Percentiles rank a stretch among this genome's conserved stretches.
These are phyloP conservation scores for Ectemnius lituratus DNA, from an alignment of 2,888 invertebrate species.

Conservation along the genomic window DNA sequence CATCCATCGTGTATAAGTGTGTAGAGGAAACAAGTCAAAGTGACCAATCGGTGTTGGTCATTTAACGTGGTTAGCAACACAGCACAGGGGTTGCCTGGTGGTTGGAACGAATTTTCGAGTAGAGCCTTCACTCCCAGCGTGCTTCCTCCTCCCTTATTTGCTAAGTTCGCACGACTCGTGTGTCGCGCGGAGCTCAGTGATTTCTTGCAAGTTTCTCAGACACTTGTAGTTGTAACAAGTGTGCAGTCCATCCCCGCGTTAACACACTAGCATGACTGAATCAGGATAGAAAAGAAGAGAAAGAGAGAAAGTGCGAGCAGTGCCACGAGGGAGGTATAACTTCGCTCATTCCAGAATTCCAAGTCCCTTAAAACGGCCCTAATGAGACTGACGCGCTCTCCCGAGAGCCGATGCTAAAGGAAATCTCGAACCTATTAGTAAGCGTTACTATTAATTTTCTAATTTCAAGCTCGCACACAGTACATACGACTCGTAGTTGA, in stretches of 20 bases:
- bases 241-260: no score
- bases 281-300: constrained; percentile 2
- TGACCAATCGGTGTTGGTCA: neutral
- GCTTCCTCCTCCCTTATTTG: constrained; percentile 25
- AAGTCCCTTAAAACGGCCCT: constrained; percentile 39
- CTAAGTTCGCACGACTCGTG: constrained; percentile 13
- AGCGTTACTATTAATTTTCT: constrained; percentile 17
- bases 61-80: neutral
- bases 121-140: constrained; percentile 6
- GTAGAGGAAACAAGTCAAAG: constrained; percentile 22
- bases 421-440: constrained; percentile 15
- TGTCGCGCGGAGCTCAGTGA: neutral
- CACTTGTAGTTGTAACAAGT: no score
- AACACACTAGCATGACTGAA: constrained; percentile 26
- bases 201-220: neutral
- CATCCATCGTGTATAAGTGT: constrained; percentile 42
- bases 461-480: constrained; percentile 20
- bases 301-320: constrained; percentile 19
- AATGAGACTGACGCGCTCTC: constrained; percentile 42
- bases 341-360: constrained; percentile 42
- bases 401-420: constrained; percentile 2
- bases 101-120: constrained; percentile 56
- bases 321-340: neutral
- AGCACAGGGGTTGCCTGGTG: constrained; percentile 47
- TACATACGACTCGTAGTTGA: constrained; percentile 12